Conservation (phyloP, 2,888 invertebrate genomes). For the Imbricaverruca yamaguchii region DNA sequence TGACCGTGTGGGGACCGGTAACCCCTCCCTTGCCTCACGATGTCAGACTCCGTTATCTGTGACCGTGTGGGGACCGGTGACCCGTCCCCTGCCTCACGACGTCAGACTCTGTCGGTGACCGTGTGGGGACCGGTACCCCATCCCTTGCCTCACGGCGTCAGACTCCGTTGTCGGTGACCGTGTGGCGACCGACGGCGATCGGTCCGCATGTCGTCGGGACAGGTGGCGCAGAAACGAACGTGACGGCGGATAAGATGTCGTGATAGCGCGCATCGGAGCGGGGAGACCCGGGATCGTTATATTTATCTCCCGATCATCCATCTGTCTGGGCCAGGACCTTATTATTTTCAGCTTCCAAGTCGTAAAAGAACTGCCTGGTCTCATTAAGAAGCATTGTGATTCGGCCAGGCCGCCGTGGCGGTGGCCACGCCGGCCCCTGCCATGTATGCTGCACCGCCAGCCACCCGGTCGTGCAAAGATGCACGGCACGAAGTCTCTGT, state of each 20-base stretch:
- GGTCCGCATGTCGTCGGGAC: not conserved
- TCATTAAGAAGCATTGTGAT: not conserved
- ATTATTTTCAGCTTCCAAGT: constrained; percentile 1
- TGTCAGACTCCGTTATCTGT: too few species aligned
- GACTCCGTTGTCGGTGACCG: too few species aligned
- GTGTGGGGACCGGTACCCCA: not conserved
- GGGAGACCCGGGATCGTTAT: not conserved
- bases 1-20: not conserved
- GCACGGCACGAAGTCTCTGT: not conserved
- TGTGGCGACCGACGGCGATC: not conserved
- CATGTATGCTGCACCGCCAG: not conserved
- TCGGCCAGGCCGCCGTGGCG: not conserved
- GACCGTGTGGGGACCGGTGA: too few species aligned
- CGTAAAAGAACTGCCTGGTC: constrained; percentile 2
- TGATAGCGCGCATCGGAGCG: not conserved
- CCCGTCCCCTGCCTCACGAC: too few species aligned
- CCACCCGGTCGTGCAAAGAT: not conserved
- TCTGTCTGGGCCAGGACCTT: not conserved
- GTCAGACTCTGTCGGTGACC: not conserved
- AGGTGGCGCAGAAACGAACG: not conserved
- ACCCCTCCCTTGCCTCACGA: too few species aligned
- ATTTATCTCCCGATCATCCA: constrained; percentile 9
- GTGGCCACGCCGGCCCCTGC: not conserved
- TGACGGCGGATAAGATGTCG: not conserved
- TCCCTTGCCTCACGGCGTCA: too few species aligned